Evolutionary conservation across 92 coral and sea anemone genomes (phyloP).

Genomic region (Parazoanthus swiftii): DNA sequence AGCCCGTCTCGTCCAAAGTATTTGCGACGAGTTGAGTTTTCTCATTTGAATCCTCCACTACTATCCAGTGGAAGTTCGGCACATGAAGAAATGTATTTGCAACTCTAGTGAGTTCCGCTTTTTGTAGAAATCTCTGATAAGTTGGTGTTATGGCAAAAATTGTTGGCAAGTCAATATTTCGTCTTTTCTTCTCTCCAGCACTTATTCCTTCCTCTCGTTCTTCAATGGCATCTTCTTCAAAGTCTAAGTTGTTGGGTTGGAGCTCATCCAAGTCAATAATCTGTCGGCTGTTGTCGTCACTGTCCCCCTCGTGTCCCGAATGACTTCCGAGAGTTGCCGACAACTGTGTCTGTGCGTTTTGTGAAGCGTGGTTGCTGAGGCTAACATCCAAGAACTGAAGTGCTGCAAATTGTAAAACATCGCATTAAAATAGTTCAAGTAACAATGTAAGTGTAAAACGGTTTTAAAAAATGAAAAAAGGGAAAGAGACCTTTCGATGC

Average conservation of each 20-base stretch:
- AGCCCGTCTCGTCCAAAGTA: conserved; percentile 54
- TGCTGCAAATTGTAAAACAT: conserved; percentile 1
- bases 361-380: neutral
- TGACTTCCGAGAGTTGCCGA: conserved; percentile 25
- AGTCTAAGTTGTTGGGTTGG: conserved; percentile 23
- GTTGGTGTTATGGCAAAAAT: conserved; percentile 90
- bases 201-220: conserved; percentile 20
- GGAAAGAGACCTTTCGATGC: no score
- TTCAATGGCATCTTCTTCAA: conserved; percentile 2
- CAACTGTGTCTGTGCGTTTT: neutral
- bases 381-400: conserved; percentile 24
- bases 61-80: conserved; percentile 85
- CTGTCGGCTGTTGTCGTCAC: neutral
- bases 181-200: conserved; percentile 26
- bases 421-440: neutral
- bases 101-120: conserved; percentile 85
- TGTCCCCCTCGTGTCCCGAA: conserved; percentile 21
- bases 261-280: conserved; percentile 2
- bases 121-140: conserved; percentile 76
- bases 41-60: conserved; percentile 77
- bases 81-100: conserved; percentile 79
- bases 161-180: conserved; percentile 65
- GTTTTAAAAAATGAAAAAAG: no score
- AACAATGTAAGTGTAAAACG: neutral
- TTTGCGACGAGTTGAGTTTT: conserved; percentile 71